phyloP scores from a whole-genome alignment of 2,113 vertebrate genomes.

The Clarias gariepinus region DNA sequence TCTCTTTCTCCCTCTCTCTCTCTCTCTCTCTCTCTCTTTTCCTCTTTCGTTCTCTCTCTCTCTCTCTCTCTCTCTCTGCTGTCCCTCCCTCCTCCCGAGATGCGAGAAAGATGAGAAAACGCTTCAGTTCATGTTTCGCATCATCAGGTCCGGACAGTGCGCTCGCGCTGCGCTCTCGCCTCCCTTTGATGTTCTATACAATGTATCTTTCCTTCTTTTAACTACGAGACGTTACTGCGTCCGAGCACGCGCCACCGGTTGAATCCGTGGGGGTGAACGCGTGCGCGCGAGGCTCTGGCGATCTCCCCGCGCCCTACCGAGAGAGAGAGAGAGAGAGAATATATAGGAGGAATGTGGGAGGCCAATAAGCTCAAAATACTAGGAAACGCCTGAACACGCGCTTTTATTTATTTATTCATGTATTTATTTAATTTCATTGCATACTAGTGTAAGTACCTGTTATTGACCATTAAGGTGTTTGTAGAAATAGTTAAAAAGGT shows the following conservation, averaged over 20 bases:
- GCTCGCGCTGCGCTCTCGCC: not conserved
- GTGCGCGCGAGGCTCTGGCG: not conserved
- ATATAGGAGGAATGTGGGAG: not conserved
- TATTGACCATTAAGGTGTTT: too few species aligned
- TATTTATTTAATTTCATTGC: too few species aligned
- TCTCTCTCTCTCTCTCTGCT: not conserved
- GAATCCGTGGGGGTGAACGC: not conserved
- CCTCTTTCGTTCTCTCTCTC: conserved; percentile 42
- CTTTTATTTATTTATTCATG: too few species aligned
- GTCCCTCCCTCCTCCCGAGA: not conserved
- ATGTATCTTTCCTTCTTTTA: not conserved
- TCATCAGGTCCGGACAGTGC: not conserved
- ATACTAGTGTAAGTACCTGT: too few species aligned
- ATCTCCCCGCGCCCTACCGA: conserved; percentile 25
- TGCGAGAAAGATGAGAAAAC: not conserved
- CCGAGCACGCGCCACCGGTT: conserved; percentile 19
- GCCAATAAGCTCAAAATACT: not conserved
- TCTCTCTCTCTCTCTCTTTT: conserved; percentile 38
- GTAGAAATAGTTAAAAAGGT: too few species aligned
- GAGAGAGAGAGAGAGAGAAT: not conserved
- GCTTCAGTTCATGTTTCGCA: conserved; percentile 18
- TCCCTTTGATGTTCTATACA: not conserved
- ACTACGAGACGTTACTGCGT: not conserved
- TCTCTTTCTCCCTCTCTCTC: conserved; percentile 39
- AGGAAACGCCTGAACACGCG: not conserved